A percentile compares a stretch with the other conserved stretches of the same genome.
These are phyloP conservation scores for Lepisosteus osseus DNA, from an alignment of 2,113 vertebrate genomes.

Conservation along the genomic window DNA sequence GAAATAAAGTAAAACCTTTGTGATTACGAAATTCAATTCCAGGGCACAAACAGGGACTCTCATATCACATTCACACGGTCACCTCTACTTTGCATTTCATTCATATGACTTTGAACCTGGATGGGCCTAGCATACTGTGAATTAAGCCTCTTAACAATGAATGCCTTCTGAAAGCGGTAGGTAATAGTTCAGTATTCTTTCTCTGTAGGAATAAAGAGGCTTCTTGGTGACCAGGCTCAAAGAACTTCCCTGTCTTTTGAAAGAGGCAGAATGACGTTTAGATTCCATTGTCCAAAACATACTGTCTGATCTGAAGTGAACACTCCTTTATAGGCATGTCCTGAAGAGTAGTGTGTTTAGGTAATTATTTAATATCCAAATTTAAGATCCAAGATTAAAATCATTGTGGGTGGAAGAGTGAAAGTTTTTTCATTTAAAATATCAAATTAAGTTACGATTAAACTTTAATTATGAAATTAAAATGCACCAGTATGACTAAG, in stretches of 20 bases:
- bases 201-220: background rate
- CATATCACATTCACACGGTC: slow-evolving; percentile 3
- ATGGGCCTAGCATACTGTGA: background rate
- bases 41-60: background rate
- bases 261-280: background rate
- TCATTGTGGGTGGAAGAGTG: too few species aligned
- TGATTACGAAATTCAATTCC: background rate
- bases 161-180: slow-evolving; percentile 1
- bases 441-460: too few species aligned
- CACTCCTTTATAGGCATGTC: background rate
- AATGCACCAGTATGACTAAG: too few species aligned
- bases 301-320: background rate
- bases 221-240: background rate
- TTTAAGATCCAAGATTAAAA: too few species aligned
- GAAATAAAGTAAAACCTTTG: background rate
- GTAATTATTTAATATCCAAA: too few species aligned
- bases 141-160: slow-evolving; percentile 11
- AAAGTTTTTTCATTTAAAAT: too few species aligned
- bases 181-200: slow-evolving; percentile 13
- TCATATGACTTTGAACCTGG: slow-evolving; percentile 1
- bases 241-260: background rate
- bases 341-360: background rate
- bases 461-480: too few species aligned
- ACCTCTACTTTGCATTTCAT: slow-evolving; percentile 22
- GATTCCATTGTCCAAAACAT: background rate